Base-by-base conservation (phyloP, 2,888 invertebrate genomes). In the Cybosia mesomella region DNA sequence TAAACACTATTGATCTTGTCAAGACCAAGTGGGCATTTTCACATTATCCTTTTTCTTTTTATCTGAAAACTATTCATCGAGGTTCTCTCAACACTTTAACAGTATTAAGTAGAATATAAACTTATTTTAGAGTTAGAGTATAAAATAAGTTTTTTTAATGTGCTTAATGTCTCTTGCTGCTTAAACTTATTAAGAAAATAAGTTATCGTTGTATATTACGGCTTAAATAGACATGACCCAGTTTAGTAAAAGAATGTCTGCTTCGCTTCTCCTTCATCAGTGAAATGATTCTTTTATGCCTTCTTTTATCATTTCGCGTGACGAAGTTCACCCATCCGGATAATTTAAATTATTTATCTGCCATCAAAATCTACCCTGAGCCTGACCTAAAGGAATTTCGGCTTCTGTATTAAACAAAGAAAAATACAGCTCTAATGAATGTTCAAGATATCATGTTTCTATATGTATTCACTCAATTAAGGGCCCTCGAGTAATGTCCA, bases 401-500 rank as follows among this genome's bases (percentile, higher is more conserved):
- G 70, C 68, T 73, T 70, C 65, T 55, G 58, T 72, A 66, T 64
- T 68, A 74, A 74, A 77, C 43, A 72, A 82, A 80, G 73, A 73
- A 73, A 70, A 72, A 72, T 62, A 74, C 70, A 71, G 74, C 71
- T 75, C 72, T 70, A 76, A 84, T 80, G 80, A 85, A 82, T 80
- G 77, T 76, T 72, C 69, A 76, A 78, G 72, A 76, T 85, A 83
- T 86, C 85, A 84, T 83, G 81, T 76, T 71, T 77, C 74, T 77
- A 71, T 77, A 75, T 75, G 43, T 76, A 75, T 74, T 59, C 75
- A 76, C 74, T 79, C 85, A 91, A 89, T 89, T 86, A 89, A 87
- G 85, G 85, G 84, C 80, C 76, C 78, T 72, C 76, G 76, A 84
- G 81, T 81, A 75, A 73, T 71, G 70, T 63, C 71, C 66, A 74